Evolutionary conservation across 2,113 vertebrate species (phyloP).

Genomic region (Alaudala cheleensis): DNA sequence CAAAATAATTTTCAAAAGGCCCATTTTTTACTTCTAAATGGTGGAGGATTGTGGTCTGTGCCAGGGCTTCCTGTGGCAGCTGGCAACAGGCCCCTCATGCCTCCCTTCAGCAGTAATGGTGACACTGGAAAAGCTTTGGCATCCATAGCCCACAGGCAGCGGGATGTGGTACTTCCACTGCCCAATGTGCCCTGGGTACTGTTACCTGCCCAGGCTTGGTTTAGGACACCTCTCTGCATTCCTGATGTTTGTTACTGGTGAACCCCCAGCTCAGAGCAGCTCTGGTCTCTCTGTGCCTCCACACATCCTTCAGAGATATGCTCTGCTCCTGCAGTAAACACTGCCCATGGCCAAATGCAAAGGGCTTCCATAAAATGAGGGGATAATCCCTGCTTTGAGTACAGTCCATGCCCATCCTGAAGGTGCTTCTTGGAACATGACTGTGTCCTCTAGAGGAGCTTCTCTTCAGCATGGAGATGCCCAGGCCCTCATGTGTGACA

Average conservation of each 20-base stretch:
- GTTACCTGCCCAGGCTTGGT: background rate
- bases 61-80: background rate
- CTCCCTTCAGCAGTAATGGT: background rate
- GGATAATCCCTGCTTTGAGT: background rate
- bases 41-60: background rate
- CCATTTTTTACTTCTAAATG: background rate
- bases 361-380: background rate
- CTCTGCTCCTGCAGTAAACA: background rate
- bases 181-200: fast-evolving
- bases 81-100: background rate
- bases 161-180: background rate
- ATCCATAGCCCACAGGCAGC: background rate
- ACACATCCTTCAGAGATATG: background rate
- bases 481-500: background rate
- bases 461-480: background rate
- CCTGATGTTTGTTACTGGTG: background rate
- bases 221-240: background rate
- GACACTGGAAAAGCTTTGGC: background rate
- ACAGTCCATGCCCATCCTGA: background rate
- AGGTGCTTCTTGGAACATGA: background rate
- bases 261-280: background rate
- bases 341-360: background rate
- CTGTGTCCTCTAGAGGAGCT: fast-evolving
- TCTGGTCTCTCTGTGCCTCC: background rate
- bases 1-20: constrained; percentile 16